Percentiles rank a stretch among this genome's conserved stretches.
These are phyloP conservation scores for Atta texana DNA, from an alignment of 1,140 invertebrate species.

Conservation along the genomic window DNA sequence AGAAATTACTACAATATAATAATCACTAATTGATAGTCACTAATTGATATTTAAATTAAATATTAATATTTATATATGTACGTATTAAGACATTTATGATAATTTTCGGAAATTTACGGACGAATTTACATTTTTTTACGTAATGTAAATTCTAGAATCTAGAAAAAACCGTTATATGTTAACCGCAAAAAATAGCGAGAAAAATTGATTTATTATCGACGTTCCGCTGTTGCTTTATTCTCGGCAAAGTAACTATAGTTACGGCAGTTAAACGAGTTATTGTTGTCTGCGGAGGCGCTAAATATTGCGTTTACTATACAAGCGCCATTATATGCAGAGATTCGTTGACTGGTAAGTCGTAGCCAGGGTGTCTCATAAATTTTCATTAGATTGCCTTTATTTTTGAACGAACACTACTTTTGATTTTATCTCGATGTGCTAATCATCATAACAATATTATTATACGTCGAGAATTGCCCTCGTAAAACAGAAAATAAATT, in stretches of 20 bases:
- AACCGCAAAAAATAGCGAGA: conserved; percentile 14
- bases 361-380: conserved; percentile 38
- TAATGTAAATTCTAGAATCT: conserved; percentile 7
- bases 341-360: not conserved
- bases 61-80: not conserved
- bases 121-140: not conserved
- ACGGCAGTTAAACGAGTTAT: conserved; percentile 26
- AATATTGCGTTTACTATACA: not conserved
- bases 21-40: too few species aligned
- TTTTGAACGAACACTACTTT: conserved; percentile 8
- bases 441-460: conserved; percentile 40
- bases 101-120: not conserved
- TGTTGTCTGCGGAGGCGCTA: conserved; percentile 23
- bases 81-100: not conserved
- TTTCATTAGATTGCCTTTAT: conserved; percentile 44
- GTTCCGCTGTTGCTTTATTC: not conserved
- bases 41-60: not conserved
- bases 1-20: not conserved
- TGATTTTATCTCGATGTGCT: conserved; percentile 10
- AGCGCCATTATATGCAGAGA: conserved; percentile 1
- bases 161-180: not conserved
- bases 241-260: not conserved
- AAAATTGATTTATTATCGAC: conserved; percentile 52
- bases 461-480: not conserved
- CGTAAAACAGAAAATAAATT: not conserved